Evolutionary conservation across 2,888 invertebrate species (phyloP).

Genomic region (Drosophila mettleri): DNA sequence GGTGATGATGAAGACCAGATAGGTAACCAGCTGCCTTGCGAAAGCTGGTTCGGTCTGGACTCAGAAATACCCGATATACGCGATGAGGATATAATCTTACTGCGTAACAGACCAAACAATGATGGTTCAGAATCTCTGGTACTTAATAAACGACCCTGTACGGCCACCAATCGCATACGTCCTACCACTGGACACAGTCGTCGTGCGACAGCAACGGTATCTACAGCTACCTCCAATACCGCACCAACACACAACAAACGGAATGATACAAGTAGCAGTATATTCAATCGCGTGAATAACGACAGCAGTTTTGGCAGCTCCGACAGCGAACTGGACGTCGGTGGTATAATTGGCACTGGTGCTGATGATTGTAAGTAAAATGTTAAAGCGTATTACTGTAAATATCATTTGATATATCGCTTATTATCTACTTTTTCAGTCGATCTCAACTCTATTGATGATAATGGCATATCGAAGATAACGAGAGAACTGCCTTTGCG

Average conservation of each 20-base stretch:
- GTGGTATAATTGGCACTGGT: constrained; percentile 70
- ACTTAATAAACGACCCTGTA: constrained; percentile 67
- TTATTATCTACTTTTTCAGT: constrained; percentile 67
- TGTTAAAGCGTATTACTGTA: neutral
- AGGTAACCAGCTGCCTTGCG: constrained; percentile 4
- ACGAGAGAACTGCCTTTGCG: constrained; percentile 81
- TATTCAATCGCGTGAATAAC: constrained; percentile 67
- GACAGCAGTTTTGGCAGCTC: constrained; percentile 84
- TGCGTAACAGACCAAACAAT: constrained; percentile 39
- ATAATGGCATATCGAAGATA: constrained; percentile 84
- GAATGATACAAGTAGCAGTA: constrained; percentile 38
- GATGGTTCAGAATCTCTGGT: neutral
- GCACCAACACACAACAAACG: constrained; percentile 14
- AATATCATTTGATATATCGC: neutral
- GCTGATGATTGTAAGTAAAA: constrained; percentile 70
- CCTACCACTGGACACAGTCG: constrained; percentile 84
- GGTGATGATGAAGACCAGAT: constrained; percentile 40
- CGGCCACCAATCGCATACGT: constrained; percentile 78
- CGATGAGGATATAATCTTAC: constrained; percentile 75
- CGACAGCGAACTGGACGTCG: constrained; percentile 83
- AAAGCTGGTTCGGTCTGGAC: constrained; percentile 69
- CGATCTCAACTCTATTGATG: constrained; percentile 83
- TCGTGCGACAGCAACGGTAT: constrained; percentile 48
- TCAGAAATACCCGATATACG: constrained; percentile 79
- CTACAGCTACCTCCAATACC: constrained; percentile 7